A percentile compares a stretch with the other conserved stretches of the same genome.
These are phyloP conservation scores for Sciurus carolinensis DNA, from an alignment of 2,797 vertebrate genomes.

Conservation along the genomic window DNA sequence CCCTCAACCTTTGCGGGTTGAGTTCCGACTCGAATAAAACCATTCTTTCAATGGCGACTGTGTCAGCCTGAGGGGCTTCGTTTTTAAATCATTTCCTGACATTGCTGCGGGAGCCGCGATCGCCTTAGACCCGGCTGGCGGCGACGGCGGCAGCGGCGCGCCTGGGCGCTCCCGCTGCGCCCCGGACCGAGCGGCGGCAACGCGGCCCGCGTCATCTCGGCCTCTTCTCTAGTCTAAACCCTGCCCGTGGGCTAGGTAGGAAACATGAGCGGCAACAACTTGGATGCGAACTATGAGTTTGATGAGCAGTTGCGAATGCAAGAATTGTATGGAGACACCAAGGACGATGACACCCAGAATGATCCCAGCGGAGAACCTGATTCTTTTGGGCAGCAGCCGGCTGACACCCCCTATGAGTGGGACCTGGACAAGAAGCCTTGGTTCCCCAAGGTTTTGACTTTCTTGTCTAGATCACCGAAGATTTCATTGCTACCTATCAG, in stretches of 20 bases:
- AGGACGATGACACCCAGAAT: slow-evolving; percentile 68
- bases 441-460: slow-evolving; percentile 90
- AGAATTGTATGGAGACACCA: slow-evolving; percentile 91
- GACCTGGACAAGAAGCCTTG: slow-evolving; percentile 94
- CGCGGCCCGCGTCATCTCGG: not conserved
- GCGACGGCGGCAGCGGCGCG: not conserved
- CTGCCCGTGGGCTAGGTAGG: not conserved
- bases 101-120: not conserved
- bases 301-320: slow-evolving; percentile 96
- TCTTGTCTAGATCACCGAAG: slow-evolving; percentile 94
- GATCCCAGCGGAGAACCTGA: slow-evolving; percentile 87
- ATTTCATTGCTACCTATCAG: slow-evolving; percentile 97
- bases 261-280: slow-evolving; percentile 82
- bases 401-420: slow-evolving; percentile 95
- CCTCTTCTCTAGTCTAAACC: not conserved
- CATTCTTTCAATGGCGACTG: slow-evolving; percentile 34
- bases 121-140: not conserved
- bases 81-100: not conserved
- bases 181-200: not conserved
- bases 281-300: slow-evolving; percentile 93
- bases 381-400: slow-evolving; percentile 91
- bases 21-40: not conserved
- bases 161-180: not conserved
- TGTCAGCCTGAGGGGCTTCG: not conserved
- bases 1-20: not conserved